Evolutionary conservation across 2,113 vertebrate genomes (phyloP).

Genomic region (Pipra filicauda): DNA sequence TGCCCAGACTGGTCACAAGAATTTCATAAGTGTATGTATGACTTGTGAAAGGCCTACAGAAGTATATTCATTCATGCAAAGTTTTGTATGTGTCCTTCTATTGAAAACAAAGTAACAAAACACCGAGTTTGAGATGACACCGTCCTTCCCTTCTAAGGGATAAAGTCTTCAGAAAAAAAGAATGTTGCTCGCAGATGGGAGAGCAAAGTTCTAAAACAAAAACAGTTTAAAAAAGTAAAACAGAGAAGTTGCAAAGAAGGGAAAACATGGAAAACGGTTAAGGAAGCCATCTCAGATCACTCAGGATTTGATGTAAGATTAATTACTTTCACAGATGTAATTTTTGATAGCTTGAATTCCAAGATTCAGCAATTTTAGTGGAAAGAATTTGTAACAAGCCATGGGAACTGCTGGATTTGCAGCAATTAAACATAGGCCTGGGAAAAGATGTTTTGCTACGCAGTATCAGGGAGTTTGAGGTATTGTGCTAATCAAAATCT

Average conservation of each 20-base stretch:
- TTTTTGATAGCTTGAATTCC: conserved; percentile 3
- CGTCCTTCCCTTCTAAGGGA: not conserved
- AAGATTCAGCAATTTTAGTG: conserved; percentile 6
- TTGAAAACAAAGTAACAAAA: not conserved
- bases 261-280: not conserved
- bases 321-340: not conserved
- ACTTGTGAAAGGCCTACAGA: not conserved
- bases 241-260: not conserved
- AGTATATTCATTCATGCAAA: not conserved
- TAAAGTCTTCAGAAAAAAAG: not conserved
- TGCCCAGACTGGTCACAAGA: not conserved
- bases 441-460: not conserved
- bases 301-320: not conserved
- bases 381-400: not conserved
- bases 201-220: not conserved
- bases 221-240: not conserved
- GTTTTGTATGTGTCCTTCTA: not conserved
- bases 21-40: rapidly evolving
- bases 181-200: not conserved
- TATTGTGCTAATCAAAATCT: not conserved
- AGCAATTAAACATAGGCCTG: not conserved
- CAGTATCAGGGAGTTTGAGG: not conserved
- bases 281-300: not conserved
- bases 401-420: not conserved
- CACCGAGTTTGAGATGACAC: not conserved